Base-by-base conservation (phyloP, 53 echinoderm and acorn worm species). In the Holothuria scabra region DNA sequence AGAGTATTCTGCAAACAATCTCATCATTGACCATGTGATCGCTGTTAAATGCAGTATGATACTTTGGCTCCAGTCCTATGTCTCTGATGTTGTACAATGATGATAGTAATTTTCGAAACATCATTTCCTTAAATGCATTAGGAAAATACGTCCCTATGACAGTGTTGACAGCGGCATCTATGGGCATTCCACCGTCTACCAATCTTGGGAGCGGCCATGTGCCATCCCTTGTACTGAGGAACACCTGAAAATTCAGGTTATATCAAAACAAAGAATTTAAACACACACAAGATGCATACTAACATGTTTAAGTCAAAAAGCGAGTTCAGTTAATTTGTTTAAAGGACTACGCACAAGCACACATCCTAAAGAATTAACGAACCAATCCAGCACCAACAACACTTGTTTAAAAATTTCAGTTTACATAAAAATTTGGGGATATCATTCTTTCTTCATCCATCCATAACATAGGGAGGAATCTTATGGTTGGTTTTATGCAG, bases 191-290 rank as follows among this genome's bases (percentile, higher is more conserved):
- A 19, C 87, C 87, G 18, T 48, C 48, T 20, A 64, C 83, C 48
- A 84, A 70, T 13, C 90, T 72, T n/a, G 74, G 67, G 16, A 90
- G 1, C 11, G 87, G 76, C 87, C 84, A 83, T 60, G 78, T 57
- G 11, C 90, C 90, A n/a, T 83, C 66, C 14, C 86, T 83, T 66
- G 83, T 93, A n/a, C 84, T 86, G 26, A 93, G 72, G 65, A 90
- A 87, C 20, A 84, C 84, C 90, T 90, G 32, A 10, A 8, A 10
- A 41, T 8, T 8, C 7, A 41, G 10, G 41, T 8, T 8, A 41
- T 0, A 41, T 10, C 41, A 41, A 0, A 35, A 41, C 41, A 41
- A 41, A 41, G 41, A 41, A 41, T 41, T 41, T 8, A 41, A 41
- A 41, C 41, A 41, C 10, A 35, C 35, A 10, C 6, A 41, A 41